Evolutionary conservation across 2,113 vertebrate species (phyloP).

Genomic region (Capreolus pygargus): DNA sequence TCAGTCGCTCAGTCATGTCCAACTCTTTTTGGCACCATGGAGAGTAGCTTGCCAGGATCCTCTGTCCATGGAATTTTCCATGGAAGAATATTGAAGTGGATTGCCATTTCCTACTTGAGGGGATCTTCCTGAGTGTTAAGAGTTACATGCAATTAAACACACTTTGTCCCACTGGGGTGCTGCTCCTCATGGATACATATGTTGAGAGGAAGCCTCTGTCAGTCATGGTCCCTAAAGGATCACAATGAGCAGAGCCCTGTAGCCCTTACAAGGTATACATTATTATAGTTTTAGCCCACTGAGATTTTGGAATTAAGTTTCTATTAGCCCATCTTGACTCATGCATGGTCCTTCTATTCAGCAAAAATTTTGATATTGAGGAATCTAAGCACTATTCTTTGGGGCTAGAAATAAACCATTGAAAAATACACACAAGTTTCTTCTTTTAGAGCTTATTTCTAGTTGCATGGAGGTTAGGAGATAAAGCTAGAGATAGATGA

Average conservation of each 20-base stretch:
- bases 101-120: neutral
- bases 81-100: neutral
- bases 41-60: neutral
- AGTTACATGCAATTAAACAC: neutral
- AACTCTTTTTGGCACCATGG: neutral
- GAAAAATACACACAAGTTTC: neutral
- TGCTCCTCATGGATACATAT: neutral
- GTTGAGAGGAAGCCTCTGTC: neutral
- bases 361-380: neutral
- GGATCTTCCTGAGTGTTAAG: neutral
- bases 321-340: neutral
- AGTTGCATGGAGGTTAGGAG: neutral
- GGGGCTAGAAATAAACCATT: neutral
- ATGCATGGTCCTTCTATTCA: neutral
- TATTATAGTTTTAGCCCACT: neutral
- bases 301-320: slow-evolving; percentile 6
- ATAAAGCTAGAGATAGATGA: slow-evolving; percentile 1
- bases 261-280: neutral
- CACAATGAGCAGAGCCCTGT: neutral
- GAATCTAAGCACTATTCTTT: neutral
- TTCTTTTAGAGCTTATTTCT: neutral
- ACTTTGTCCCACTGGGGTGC: neutral
- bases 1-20: neutral
- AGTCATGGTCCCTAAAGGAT: neutral
- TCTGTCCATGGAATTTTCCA: neutral